A percentile compares a stretch with the other conserved stretches of the same genome.
These are phyloP conservation scores for Protaetia brevitarsis DNA, from an alignment of 1,140 invertebrate genomes.

Conservation along the genomic window DNA sequence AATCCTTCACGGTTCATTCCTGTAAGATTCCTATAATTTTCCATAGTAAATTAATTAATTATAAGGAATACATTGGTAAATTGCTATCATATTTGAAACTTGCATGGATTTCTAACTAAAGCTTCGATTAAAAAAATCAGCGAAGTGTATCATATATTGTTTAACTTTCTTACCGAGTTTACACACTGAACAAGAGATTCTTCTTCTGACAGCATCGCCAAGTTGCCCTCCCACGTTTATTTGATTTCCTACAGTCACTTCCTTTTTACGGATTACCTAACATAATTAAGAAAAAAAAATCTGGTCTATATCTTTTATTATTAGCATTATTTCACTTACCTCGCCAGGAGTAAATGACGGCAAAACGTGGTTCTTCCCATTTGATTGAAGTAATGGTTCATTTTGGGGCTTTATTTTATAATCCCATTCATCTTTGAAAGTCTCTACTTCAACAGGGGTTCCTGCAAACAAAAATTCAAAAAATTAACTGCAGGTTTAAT, in stretches of 20 bases:
- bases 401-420: constrained; percentile 34
- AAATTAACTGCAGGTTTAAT: neutral
- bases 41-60: too few species aligned
- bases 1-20: too few species aligned
- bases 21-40: too few species aligned
- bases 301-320: too few species aligned
- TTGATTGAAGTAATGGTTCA: constrained; percentile 31
- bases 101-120: too few species aligned
- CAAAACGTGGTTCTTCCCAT: constrained; percentile 28
- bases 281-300: too few species aligned
- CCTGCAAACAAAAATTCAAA: neutral
- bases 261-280: neutral
- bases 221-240: constrained; percentile 24
- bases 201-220: constrained; percentile 35
- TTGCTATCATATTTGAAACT: too few species aligned
- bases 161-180: constrained; percentile 40
- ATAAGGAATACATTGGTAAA: too few species aligned
- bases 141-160: too few species aligned
- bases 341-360: constrained; percentile 28
- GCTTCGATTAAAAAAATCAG: neutral
- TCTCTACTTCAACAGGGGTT: neutral
- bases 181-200: constrained; percentile 39
- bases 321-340: neutral
- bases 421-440: constrained; percentile 40
- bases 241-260: neutral